phyloP scores from a whole-genome alignment of 1,140 invertebrate species.

The Pogonomyrmex barbatus region DNA sequence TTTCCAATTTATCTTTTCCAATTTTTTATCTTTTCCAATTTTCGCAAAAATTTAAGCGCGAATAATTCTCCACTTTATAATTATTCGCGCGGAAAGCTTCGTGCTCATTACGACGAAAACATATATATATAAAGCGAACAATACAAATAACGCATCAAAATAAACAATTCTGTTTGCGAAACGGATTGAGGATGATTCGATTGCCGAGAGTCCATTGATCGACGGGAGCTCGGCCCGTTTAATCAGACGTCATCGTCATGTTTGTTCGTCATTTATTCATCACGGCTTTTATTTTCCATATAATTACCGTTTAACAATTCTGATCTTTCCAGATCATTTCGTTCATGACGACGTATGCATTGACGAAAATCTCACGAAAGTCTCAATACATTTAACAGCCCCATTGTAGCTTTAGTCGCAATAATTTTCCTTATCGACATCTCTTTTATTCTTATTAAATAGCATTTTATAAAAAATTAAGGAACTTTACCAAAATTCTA shows the following conservation, averaged over 20 bases:
- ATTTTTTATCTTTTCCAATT: slow-evolving; percentile 8
- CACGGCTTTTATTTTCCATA: slow-evolving; percentile 41
- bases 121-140: slow-evolving; percentile 51
- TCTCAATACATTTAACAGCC: background rate
- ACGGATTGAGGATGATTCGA: slow-evolving; percentile 54
- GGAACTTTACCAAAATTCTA: background rate
- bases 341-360: background rate
- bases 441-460: background rate
- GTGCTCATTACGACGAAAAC: slow-evolving; percentile 26
- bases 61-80: slow-evolving; percentile 43
- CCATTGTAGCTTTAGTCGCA: background rate
- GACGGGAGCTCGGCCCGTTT: slow-evolving; percentile 28
- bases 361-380: slow-evolving; percentile 1
- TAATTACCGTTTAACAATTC: slow-evolving; percentile 56
- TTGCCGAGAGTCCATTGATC: slow-evolving; percentile 48
- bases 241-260: slow-evolving; percentile 47
- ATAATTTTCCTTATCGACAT: background rate
- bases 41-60: background rate
- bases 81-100: slow-evolving; percentile 14
- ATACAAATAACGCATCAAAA: slow-evolving; percentile 55
- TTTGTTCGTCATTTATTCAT: slow-evolving; percentile 40
- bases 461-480: background rate
- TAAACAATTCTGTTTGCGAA: slow-evolving; percentile 55
- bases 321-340: slow-evolving; percentile 43
- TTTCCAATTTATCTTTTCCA: background rate